Percentiles rank a stretch among this genome's conserved stretches.
Evolutionary conservation across 2,888 invertebrate genomes (phyloP).

Genomic region (Hyposoter dolosus): DNA sequence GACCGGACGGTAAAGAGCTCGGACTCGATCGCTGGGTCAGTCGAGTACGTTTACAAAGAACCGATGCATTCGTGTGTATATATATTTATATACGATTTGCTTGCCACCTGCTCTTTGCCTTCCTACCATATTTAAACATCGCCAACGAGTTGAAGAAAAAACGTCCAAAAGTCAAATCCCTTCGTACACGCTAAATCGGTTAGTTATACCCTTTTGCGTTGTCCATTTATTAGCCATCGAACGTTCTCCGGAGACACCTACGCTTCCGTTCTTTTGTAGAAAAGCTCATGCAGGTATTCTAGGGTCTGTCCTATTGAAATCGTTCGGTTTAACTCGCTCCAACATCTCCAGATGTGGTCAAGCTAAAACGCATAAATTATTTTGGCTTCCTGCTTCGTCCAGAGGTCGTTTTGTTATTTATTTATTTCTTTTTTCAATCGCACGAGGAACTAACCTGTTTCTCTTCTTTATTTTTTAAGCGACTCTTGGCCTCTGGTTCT

Average conservation of each 20-base stretch:
- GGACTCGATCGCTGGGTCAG: slow-evolving; percentile 65
- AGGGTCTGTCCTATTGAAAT: neutral
- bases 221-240: slow-evolving; percentile 12
- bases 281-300: neutral
- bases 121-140: neutral
- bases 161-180: neutral
- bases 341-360: slow-evolving; percentile 23
- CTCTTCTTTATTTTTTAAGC: neutral
- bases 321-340: neutral
- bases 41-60: slow-evolving; percentile 64
- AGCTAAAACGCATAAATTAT: slow-evolving; percentile 11
- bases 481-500: neutral
- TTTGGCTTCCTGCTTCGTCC: slow-evolving; percentile 4
- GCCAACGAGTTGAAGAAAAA: neutral
- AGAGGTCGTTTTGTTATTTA: neutral
- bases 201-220: slow-evolving; percentile 11
- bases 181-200: neutral
- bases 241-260: slow-evolving; percentile 27
- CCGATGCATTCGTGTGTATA: neutral
- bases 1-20: slow-evolving; percentile 64
- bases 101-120: slow-evolving; percentile 62
- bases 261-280: slow-evolving; percentile 40
- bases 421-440: neutral
- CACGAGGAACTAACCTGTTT: slow-evolving; percentile 11
- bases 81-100: slow-evolving; percentile 14